Evolutionary conservation across 2,888 invertebrate genomes (phyloP), one percentile per base, ranked within the genome.

Genomic region (Cryptocephalus primarius): DNA sequence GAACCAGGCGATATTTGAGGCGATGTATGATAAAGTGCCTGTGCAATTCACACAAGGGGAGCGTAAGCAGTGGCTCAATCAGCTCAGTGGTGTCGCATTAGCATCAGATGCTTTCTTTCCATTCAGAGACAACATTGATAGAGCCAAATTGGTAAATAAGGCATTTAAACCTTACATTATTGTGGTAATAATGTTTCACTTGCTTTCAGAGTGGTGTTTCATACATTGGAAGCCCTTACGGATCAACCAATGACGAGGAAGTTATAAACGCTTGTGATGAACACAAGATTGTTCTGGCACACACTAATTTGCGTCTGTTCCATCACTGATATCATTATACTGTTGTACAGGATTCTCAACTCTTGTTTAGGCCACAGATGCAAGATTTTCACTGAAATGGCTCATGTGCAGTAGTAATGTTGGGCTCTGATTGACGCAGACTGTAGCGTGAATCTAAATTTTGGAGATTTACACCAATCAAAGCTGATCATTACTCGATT

Each of bases 61-160:
- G 55, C 78, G 79, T 48, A 66, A 71, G 0, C 76, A 77, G 4
- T 91, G 90, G 90, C 63, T 82, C 22, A 72, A 71, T 46, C 74
- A 81, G 67, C 71, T 93, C 60, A 80, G 77, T 51, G 83, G 83
- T 31, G 90, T 91, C 32, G 86, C 89, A 4, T 75, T 97, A 14
- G 89, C 89, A 11, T 96, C 96, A 0, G 97, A 99, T 71, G 97
- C 96, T 0, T 99, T 97, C 77, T 96, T 99, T 75, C 97, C 97
- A 32, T 97, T 97, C 78, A 78, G 95, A 55, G 97, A 99, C 66
- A 97, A 95, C 63, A 85, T 99, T 46, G 96, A 97, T 66, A 77
- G 95, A 54, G 94, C 95, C 41, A 76, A 78, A 55, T 80, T 89
- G 82, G 94, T 94, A 64, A 64, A 69, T 59, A 48, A 34, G 34